Evolutionary conservation across 2,113 vertebrate genomes (phyloP).

Genomic region (Grammomys dolichurus): DNA sequence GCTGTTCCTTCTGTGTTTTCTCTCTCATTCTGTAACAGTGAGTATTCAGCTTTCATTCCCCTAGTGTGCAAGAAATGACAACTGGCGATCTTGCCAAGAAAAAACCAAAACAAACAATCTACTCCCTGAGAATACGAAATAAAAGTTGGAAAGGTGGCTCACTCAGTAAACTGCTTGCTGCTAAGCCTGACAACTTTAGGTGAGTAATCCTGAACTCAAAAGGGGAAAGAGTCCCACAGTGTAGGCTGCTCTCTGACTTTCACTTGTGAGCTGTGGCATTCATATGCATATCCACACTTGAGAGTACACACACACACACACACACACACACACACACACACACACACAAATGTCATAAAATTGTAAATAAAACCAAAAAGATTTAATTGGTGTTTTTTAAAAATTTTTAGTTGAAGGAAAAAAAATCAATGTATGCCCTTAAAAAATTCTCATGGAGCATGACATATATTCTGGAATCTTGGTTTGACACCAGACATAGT

Average conservation of each 20-base stretch:
- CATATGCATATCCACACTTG: background rate
- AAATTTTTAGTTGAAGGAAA: conserved; percentile 26
- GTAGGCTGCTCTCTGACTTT: background rate
- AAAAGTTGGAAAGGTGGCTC: too few relatives aligned
- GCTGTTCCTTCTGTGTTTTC: conserved; percentile 49
- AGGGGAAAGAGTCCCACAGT: background rate
- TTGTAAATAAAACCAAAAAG: background rate
- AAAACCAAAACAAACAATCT: background rate
- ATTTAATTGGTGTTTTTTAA: background rate
- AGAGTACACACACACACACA: background rate
- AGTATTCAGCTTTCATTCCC: background rate
- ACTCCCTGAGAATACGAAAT: background rate
- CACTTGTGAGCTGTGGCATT: background rate
- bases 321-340: background rate
- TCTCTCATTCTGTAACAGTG: background rate
- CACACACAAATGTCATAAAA: too few relatives aligned
- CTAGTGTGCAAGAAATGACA: background rate
- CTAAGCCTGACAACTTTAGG: too few relatives aligned
- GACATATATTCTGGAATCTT: background rate
- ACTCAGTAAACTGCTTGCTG: background rate
- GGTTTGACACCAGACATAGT: background rate
- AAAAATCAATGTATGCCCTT: background rate
- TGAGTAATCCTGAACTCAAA: too few relatives aligned
- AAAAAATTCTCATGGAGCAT: background rate
- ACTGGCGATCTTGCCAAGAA: conserved; percentile 4